Evolutionary conservation across 2,113 vertebrate genomes (phyloP).

Genomic region (Malaclemys terrapin): DNA sequence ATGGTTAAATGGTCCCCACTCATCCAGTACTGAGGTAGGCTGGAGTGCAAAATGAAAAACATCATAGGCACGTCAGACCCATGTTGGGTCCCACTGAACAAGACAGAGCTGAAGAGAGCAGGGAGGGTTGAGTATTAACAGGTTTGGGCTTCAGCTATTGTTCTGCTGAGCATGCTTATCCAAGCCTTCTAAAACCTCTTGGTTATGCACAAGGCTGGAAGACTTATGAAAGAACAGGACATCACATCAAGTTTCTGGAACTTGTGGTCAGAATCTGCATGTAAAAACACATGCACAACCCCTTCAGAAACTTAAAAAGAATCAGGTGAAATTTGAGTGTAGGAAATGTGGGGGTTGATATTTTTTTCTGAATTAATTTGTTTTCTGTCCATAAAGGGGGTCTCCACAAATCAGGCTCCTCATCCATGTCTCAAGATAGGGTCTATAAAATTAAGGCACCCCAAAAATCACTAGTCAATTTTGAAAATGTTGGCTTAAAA

Average conservation of each 20-base stretch:
- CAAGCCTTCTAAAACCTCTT: background rate
- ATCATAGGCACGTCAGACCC: background rate
- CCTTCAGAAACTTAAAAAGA: background rate
- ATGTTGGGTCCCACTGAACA: background rate
- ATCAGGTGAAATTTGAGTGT: background rate
- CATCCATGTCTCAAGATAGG: rapidly evolving
- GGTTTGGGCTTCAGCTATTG: background rate
- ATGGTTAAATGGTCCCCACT: background rate
- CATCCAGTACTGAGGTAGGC: background rate
- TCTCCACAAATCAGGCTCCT: constrained; percentile 44
- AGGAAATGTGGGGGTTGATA: background rate
- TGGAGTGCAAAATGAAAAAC: background rate
- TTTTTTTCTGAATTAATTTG: constrained; percentile 13
- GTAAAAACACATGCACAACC: background rate
- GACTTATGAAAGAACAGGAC: background rate
- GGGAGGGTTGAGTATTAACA: background rate
- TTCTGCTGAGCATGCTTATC: background rate
- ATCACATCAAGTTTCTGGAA: background rate
- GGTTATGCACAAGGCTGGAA: background rate
- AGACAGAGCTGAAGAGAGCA: background rate
- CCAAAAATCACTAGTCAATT: background rate
- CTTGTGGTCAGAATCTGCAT: constrained; percentile 22
- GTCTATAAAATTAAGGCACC: background rate
- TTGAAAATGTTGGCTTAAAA: constrained; percentile 65
- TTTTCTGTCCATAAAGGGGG: constrained; percentile 15